phyloP scores from a whole-genome alignment of 2,113 vertebrate genomes.

The Gallinago paraguaiae region DNA sequence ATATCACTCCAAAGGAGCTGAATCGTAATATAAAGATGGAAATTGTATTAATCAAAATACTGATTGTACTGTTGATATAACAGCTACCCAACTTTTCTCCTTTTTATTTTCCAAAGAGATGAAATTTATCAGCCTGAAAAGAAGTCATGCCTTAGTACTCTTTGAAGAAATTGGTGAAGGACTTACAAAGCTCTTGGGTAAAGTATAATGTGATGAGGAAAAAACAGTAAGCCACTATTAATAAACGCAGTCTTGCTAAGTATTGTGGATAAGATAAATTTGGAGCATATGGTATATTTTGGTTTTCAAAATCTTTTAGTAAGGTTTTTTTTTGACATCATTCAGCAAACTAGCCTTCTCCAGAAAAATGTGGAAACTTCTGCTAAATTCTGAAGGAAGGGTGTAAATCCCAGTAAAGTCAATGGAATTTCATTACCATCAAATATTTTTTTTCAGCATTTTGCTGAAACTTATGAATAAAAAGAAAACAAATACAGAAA shows the following conservation, averaged over 20 bases:
- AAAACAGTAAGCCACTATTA: not conserved
- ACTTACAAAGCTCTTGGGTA: not conserved
- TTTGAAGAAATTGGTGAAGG: not conserved
- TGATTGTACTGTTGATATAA: not conserved
- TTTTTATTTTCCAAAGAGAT: not conserved
- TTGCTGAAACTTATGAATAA: not conserved
- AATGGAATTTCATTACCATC: not conserved
- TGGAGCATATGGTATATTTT: not conserved
- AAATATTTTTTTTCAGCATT: slow-evolving; percentile 3
- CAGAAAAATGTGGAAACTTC: not conserved
- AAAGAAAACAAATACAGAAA: slow-evolving; percentile 12
- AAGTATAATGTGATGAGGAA: not conserved
- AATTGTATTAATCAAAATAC: not conserved
- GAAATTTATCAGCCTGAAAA: not conserved
- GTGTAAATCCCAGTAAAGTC: not conserved
- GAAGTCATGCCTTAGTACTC: not conserved
- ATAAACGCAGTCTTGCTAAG: not conserved
- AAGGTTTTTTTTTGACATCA: not conserved
- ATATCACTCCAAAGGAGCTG: not conserved
- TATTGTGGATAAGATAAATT: not conserved
- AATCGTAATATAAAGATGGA: not conserved
- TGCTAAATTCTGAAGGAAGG: not conserved
- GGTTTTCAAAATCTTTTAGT: not conserved
- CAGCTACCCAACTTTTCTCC: not conserved
- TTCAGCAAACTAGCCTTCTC: not conserved